Base-by-base conservation (phyloP, 1,140 invertebrate genomes). In the Pogonus chalceus region DNA sequence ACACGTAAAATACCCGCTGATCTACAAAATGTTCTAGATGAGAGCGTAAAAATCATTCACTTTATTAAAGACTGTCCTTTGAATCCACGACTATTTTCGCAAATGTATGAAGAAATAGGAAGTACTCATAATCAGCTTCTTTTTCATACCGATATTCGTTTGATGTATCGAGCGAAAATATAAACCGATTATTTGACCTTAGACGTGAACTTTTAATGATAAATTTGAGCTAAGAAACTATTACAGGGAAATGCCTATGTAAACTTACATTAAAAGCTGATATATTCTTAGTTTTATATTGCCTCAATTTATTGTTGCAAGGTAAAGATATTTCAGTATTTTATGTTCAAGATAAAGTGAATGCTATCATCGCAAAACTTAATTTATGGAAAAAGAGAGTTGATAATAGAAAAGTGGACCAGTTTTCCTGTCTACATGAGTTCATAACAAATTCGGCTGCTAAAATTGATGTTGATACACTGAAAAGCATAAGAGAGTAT, bases 281-380 rank as follows among this genome's bases (percentile, higher is more conserved):
- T 52, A 52, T 52, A 39, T 37, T 39, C 22, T 37, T 35, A 37
- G 21, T 49, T 49, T 49, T 49, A 52, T 37, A 52, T 52, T 52
- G 51, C 22, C 51, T 52, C 51, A 52, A 52, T 2, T 52, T 52
- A 37, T 39, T 23, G 51, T 52, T 52, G 51, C 51, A 52, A 52
- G 51, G 22, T 21, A 52, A 52, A 35, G 35, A 52, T 37, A 39
- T 52, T 52, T 52, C 20, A 35, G 10, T 49, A 20, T 49, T 23
- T 21, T 35, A 51, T 20, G 24, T 51, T 51, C 49, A 51, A 51
- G 49, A 51, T 51, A 51, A 51, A 31, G 35, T 52, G 51, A 50
- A 16, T n/a, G n/a, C n/a, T n/a, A n/a, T n/a, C n/a, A n/a, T n/a
- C n/a, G n/a, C n/a, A n/a, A n/a, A n/a, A n/a, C n/a, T n/a, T n/a